A percentile compares a stretch with the other conserved stretches of the same genome.
phyloP scores from a whole-genome alignment of 2,113 vertebrate species.

The Atherinomorus stipes region DNA sequence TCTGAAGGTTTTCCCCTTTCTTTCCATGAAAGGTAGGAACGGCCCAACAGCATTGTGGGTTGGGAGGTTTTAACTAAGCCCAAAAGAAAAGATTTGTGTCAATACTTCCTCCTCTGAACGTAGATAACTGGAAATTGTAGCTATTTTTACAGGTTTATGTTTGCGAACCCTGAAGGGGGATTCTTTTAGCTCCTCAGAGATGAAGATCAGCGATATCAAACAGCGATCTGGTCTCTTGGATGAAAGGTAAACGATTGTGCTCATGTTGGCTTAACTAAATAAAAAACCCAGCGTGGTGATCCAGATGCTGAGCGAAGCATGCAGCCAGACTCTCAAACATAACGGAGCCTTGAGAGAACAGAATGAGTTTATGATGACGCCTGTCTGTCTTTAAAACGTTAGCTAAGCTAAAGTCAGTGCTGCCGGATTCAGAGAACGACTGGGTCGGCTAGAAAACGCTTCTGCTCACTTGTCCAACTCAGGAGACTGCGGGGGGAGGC shows the following conservation, averaged over 20 bases:
- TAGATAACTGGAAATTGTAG: slow-evolving; percentile 29
- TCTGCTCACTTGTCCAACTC: too few relatives aligned
- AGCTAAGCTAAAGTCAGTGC: too few relatives aligned
- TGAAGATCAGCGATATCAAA: slow-evolving; percentile 18
- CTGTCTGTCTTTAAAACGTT: too few relatives aligned
- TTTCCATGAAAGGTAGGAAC: slow-evolving; percentile 13
- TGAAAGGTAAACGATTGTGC: slow-evolving; percentile 4
- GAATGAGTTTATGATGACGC: slow-evolving; percentile 13
- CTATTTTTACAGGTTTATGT: slow-evolving; percentile 57
- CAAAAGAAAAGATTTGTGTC: slow-evolving; percentile 36
- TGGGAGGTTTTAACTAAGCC: slow-evolving; percentile 19
- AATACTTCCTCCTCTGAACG: slow-evolving; percentile 42
- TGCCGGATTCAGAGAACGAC: too few relatives aligned
- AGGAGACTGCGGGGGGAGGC: too few relatives aligned
- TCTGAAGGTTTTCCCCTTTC: neutral
- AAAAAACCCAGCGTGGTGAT: slow-evolving; percentile 3
- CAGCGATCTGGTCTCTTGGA: slow-evolving; percentile 16
- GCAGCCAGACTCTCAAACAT: neutral
- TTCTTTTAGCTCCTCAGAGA: slow-evolving; percentile 46
- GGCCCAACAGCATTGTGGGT: slow-evolving; percentile 9
- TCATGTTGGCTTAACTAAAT: neutral
- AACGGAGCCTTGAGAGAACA: too few relatives aligned
- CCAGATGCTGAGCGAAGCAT: neutral
- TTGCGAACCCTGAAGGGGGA: slow-evolving; percentile 41
- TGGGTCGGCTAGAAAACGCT: too few relatives aligned